A percentile compares a stretch with the other conserved stretches of the same genome.
These are phyloP conservation scores for Calyptomena viridis DNA, from an alignment of 2,113 vertebrate species.

Conservation along the genomic window DNA sequence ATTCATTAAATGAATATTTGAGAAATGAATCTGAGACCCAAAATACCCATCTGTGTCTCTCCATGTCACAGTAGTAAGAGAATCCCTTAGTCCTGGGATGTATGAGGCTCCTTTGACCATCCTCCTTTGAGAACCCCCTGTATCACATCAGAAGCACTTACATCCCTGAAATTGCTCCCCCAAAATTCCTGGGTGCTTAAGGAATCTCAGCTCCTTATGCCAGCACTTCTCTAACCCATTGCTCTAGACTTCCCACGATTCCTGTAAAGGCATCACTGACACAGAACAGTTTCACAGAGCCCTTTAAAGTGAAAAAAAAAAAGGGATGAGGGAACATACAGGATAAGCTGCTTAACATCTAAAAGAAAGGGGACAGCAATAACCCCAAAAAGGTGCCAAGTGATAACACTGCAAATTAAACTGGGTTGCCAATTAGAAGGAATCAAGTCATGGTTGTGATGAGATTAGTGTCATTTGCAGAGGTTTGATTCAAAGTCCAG, in stretches of 20 bases:
- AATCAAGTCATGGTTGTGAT: constrained; percentile 18
- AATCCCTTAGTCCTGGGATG: not conserved
- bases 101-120: not conserved
- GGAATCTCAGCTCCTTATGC: not conserved
- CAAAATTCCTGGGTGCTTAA: not conserved
- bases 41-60: not conserved
- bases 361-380: not conserved
- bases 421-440: constrained; percentile 55
- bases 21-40: not conserved
- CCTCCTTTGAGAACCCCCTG: not conserved
- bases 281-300: not conserved
- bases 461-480: constrained; percentile 49
- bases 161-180: not conserved
- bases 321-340: not conserved
- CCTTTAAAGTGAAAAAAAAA: not conserved
- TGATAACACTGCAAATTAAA: not conserved
- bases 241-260: not conserved
- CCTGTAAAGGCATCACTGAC: not conserved
- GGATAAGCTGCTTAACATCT: constrained; percentile 36
- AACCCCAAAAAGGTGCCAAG: not conserved
- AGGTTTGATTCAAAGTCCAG: not conserved
- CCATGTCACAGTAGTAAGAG: not conserved
- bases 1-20: not conserved
- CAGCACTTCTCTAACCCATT: not conserved
- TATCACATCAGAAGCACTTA: not conserved